Base-by-base conservation (phyloP, 2,113 vertebrate genomes). In the Colossoma macropomum region DNA sequence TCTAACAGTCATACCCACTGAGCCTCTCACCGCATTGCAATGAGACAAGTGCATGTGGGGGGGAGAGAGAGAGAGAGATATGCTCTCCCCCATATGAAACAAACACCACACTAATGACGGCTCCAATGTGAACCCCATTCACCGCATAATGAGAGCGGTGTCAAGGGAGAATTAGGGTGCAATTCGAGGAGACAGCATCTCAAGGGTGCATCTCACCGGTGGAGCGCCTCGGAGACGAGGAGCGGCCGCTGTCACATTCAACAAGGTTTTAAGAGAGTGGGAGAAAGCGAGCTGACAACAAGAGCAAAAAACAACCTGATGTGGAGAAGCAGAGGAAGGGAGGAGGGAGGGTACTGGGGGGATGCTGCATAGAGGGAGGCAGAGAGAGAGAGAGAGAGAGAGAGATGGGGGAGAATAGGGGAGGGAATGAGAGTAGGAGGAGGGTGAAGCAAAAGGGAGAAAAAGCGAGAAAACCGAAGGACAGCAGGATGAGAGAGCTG, bases 341-440 rank as follows among this genome's bases (percentile, higher is more conserved):
- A 79, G 70, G 34, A 34, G 17, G 59, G 65, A 62, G 32, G 63
- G 50, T 54, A 68, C 11, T 66, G 76, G 34, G 76, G 45, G 59
- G 72, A 75, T 82, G 82, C 72, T 60, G 80, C 80, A 66, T 28
- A 86, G 78, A 84, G 68, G 68, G 60, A 66, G 74, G 75, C 65
- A 28, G 60, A 50, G 45, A 56, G 74, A 50, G 79, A 45, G 48
- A 69, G 62, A 79, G 41, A 74, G 85, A 76, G 17, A 74, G 17
- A 77, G 52, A 76, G 52, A 69, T 21, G 6, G 72, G 45, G 17
- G 65, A 59, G 50, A 77, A 75, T 54, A 66, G 28, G 70, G 59
- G 45, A 82, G 86, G 84, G 66, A 68, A 62, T 41, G 50, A 62
- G 50, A 84, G 77, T 77, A 75, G 68, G 68, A 84, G 73, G 59